Base-by-base conservation (phyloP, 2,797 vertebrate species). In the Thamnophis elegans region DNA sequence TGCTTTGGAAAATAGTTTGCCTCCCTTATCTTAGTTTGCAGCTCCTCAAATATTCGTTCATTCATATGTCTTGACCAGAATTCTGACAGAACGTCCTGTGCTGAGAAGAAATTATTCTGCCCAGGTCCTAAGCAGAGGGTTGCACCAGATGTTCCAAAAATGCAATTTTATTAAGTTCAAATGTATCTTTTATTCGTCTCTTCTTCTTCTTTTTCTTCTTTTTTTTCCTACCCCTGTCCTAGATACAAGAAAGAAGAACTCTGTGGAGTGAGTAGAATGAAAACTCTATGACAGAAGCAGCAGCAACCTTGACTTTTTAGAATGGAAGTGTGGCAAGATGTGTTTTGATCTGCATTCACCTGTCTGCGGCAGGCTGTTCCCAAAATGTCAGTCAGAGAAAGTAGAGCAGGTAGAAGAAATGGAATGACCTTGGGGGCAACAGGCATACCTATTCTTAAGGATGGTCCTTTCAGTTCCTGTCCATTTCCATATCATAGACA, bases 311-410 rank as follows among this genome's bases (percentile, higher is more conserved):
- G 97, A 97, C 97, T 97, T 98, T 98, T 98, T 98, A 96, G 94
- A 96, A 92, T 68, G 93, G 96, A 97, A 97, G 96, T 96, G 90
- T 97, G 95, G 95, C 96, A 95, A 97, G 97, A 98, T 97, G 95
- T 95, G 96, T 97, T 98, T 97, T 97, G 97, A 97, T 98, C 95
- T 96, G 96, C 95, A 95, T 95, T 97, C 97, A 98, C 97, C 97
- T 97, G 95, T 95, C 96, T 97, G 96, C 96, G 94, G 97, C 94
- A 92, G 93, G 89, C 95, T 95, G 97, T 96, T 96, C 95, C 95
- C 93, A 93, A 97, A 98, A 98, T 97, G 97, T 97, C 97, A 98
- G 0, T 98, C 97, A 82, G 0, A 0, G 89, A 93, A 89, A 96
- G 97, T 95, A 97, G 96, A 96, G 93, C 94, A 96, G 97, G 96